Conservation (phyloP, 2,113 vertebrate genomes). For the Neoarius graeffei region DNA sequence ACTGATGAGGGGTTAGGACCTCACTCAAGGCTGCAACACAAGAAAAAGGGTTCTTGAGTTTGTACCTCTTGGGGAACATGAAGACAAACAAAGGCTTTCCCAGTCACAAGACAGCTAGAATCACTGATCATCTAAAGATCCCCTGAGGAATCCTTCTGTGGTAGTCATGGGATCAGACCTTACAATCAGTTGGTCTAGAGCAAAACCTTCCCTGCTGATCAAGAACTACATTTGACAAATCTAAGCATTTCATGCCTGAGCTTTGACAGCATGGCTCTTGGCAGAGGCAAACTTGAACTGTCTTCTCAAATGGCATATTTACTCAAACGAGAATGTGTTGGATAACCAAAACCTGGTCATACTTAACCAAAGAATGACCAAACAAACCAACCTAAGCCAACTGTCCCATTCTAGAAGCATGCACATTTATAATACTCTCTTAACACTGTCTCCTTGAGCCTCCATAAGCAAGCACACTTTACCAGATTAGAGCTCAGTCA, state of each 20-base stretch:
- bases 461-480: not conserved
- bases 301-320: constrained; percentile 24
- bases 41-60: not conserved
- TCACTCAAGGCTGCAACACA: not conserved
- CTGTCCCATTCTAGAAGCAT: not conserved
- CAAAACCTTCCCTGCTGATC: not conserved
- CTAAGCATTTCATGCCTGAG: not conserved
- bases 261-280: not conserved
- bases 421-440: not conserved
- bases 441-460: not conserved
- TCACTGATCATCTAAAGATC: not conserved
- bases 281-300: not conserved
- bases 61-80: not conserved
- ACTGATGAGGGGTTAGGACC: not conserved
- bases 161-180: not conserved
- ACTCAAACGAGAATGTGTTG: constrained; percentile 15
- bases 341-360: constrained; percentile 4
- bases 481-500: not conserved
- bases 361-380: constrained; percentile 1
- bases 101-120: no score
- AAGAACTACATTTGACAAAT: not conserved
- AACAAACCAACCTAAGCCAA: not conserved
- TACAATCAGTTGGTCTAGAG: not conserved
- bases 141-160: not conserved
- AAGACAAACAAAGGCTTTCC: not conserved